A percentile compares a stretch with the other conserved stretches of the same genome.
phyloP scores from a whole-genome alignment of 2,797 vertebrate genomes.

The Xiphophorus birchmanni region DNA sequence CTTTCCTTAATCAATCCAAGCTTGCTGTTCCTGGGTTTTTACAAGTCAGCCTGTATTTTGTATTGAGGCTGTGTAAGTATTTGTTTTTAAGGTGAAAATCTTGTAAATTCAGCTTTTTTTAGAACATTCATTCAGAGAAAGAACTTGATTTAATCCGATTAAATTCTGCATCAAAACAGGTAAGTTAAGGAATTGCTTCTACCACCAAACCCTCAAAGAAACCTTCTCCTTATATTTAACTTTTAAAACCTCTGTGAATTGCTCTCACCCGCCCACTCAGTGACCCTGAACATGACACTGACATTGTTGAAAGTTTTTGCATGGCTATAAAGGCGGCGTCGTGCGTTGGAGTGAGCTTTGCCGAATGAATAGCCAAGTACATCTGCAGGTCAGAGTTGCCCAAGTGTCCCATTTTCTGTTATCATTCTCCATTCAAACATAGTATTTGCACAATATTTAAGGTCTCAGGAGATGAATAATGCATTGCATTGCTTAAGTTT shows the following conservation, averaged over 20 bases:
- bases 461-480: not conserved
- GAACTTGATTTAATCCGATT: not conserved
- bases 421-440: slow-evolving; percentile 13
- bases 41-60: not conserved
- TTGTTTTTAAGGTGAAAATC: not conserved
- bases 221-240: not conserved
- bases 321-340: not conserved
- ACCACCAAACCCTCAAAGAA: slow-evolving; percentile 4
- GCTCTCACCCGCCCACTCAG: not conserved
- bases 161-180: not conserved
- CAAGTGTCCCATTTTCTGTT: slow-evolving; percentile 14
- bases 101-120: not conserved
- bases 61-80: not conserved
- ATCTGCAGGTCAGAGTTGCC: slow-evolving; percentile 37
- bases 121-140: not conserved
- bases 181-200: slow-evolving; percentile 17
- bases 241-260: not conserved
- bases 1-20: not conserved
- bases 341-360: slow-evolving; percentile 12
- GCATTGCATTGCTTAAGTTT: slow-evolving; percentile 1
- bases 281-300: not conserved
- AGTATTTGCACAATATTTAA: slow-evolving; percentile 11
- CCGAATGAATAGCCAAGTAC: slow-evolving; percentile 23
- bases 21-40: not conserved
- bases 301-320: slow-evolving; percentile 9